A percentile compares a stretch with the other conserved stretches of the same genome.
These are phyloP conservation scores for Zaprionus lachaisei DNA, from an alignment of 1,140 invertebrate species.

Conservation along the genomic window DNA sequence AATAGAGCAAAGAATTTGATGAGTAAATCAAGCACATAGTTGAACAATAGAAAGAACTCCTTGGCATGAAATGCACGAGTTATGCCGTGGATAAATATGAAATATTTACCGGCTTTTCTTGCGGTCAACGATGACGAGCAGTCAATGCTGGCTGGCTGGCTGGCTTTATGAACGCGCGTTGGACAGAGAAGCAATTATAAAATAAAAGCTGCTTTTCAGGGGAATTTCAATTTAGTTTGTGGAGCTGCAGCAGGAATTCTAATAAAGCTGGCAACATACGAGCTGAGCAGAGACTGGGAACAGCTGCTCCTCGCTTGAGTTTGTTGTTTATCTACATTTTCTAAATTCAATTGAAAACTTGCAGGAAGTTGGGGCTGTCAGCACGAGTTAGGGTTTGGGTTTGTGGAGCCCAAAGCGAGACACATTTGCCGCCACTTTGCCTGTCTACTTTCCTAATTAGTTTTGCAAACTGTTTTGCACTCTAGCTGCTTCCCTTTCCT, in stretches of 20 bases:
- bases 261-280: slow-evolving; percentile 33
- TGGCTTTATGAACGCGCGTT: neutral
- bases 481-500: neutral
- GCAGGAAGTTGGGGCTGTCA: slow-evolving; percentile 6
- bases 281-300: neutral
- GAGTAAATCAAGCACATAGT: no score
- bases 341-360: slow-evolving; percentile 24
- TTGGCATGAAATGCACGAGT: neutral
- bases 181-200: slow-evolving; percentile 24
- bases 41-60: no score
- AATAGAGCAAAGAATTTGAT: no score
- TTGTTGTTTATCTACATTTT: slow-evolving; percentile 10
- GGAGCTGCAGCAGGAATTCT: slow-evolving; percentile 35
- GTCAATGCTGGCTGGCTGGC: neutral
- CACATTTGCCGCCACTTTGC: slow-evolving; percentile 37
- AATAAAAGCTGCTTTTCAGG: neutral
- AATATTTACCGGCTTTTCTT: neutral
- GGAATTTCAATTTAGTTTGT: slow-evolving; percentile 11
- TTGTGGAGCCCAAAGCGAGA: slow-evolving; percentile 1
- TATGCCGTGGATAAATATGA: neutral
- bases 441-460: slow-evolving; percentile 53
- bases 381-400: neutral
- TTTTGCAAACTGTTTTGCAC: slow-evolving; percentile 37
- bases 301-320: neutral
- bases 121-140: neutral